A percentile compares a stretch with the other conserved stretches of the same genome.
Conservation (phyloP, 1,140 invertebrate genomes). For the Protaetia brevitarsis region DNA sequence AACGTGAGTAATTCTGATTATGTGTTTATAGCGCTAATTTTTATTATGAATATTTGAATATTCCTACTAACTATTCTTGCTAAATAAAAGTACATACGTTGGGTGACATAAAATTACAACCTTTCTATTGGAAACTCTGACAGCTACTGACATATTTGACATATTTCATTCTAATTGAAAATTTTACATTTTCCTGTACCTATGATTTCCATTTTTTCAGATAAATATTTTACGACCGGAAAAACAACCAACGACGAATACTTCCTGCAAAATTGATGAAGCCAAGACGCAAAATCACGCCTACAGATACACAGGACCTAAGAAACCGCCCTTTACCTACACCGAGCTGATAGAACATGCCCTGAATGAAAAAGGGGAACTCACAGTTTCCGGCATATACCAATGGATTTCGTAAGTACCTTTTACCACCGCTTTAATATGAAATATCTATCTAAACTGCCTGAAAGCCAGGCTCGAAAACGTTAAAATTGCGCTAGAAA, state of each 20-base stretch:
- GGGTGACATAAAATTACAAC: too few species aligned
- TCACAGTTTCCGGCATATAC: constrained; percentile 88
- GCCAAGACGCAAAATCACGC: constrained; percentile 15
- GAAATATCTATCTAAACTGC: not conserved
- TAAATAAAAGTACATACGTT: too few species aligned
- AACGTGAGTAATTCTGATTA: constrained; percentile 23
- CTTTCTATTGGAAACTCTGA: too few species aligned
- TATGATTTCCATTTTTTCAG: constrained; percentile 7
- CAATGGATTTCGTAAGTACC: constrained; percentile 87
- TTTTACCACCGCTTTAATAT: not conserved
- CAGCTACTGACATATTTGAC: too few species aligned
- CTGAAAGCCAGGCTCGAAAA: too few species aligned
- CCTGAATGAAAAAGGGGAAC: constrained; percentile 73
- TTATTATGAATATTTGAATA: too few species aligned
- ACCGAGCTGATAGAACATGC: constrained; percentile 85
- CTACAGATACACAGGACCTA: constrained; percentile 51
- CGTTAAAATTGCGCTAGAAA: too few species aligned
- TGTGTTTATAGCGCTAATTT: too few species aligned
- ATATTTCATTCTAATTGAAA: too few species aligned
- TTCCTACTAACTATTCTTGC: too few species aligned
- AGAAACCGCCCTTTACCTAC: constrained; percentile 81
- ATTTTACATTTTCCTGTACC: too few species aligned
- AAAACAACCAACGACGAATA: not conserved
- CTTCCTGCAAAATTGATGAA: constrained; percentile 5
- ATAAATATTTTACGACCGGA: constrained; percentile 5